Percentiles rank a stretch among this genome's conserved stretches.
These are phyloP conservation scores for Sesia bembeciformis DNA, from an alignment of 2,888 invertebrate genomes.

Conservation along the genomic window DNA sequence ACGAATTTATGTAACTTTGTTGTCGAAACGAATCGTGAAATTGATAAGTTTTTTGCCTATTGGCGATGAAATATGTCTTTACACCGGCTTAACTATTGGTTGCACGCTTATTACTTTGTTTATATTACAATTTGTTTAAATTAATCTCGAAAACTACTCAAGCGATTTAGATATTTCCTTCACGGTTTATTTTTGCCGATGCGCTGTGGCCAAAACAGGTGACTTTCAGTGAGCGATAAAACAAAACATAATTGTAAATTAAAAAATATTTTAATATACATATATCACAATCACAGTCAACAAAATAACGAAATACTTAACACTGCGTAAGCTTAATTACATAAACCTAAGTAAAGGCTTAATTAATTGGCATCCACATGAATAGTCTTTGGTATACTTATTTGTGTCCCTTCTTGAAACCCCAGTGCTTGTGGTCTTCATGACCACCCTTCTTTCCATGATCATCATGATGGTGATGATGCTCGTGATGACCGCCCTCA, in stretches of 20 bases:
- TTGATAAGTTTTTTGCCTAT: conserved; percentile 16
- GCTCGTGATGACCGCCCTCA: conserved; percentile 84
- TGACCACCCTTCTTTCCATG: conserved; percentile 88
- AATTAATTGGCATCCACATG: conserved; percentile 29
- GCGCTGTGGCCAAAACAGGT: no score
- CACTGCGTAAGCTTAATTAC: conserved; percentile 37
- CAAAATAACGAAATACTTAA: conserved; percentile 24
- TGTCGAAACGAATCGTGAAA: conserved; percentile 60
- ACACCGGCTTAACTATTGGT: no score
- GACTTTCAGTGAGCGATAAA: background rate
- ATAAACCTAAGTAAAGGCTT: conserved; percentile 43
- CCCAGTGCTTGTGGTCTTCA: conserved; percentile 88
- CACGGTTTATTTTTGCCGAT: no score
- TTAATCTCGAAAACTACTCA: background rate
- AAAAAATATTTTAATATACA: conserved; percentile 26
- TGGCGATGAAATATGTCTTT: background rate
- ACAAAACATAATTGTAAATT: conserved; percentile 1
- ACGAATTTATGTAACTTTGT: conserved; percentile 66
- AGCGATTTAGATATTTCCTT: background rate
- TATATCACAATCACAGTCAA: conserved; percentile 52
- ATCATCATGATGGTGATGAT: conserved; percentile 83
- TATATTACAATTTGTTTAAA: background rate
- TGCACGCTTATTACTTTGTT: no score
- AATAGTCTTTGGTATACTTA: conserved; percentile 20
- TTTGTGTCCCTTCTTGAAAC: conserved; percentile 75